These are phyloP conservation scores for Ectemnius cavifrons DNA, from an alignment of 2,888 invertebrate genomes.

Conservation along the genomic window DNA sequence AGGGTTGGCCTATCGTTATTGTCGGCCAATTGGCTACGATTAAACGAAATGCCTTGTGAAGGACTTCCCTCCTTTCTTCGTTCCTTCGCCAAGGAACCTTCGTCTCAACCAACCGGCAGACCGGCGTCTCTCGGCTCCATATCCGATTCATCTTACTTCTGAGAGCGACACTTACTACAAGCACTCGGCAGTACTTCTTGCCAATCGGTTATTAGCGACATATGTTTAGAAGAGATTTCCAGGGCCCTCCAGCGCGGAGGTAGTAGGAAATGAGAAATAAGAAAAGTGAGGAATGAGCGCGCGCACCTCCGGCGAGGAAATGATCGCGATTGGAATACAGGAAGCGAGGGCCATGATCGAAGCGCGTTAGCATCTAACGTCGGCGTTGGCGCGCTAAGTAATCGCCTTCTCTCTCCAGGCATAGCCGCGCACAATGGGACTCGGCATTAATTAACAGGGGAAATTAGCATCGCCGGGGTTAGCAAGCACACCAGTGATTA, in stretches of 20 bases:
- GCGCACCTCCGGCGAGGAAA: constrained; percentile 10
- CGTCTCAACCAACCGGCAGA: background rate
- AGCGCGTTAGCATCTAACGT: constrained; percentile 26
- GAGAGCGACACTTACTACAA: background rate
- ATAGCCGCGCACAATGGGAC: constrained; percentile 70
- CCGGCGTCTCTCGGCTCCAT: background rate
- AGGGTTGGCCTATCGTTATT: constrained; percentile 15
- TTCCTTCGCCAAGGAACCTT: background rate
- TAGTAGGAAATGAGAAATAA: no score
- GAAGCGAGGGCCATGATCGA: constrained; percentile 44
- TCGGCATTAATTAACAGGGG: constrained; percentile 74
- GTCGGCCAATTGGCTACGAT: background rate
- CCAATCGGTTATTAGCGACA: no score
- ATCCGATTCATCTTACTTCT: no score
- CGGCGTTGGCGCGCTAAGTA: constrained; percentile 26
- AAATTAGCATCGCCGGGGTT: constrained; percentile 73
- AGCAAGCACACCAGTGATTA: constrained; percentile 71
- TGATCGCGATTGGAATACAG: constrained; percentile 41
- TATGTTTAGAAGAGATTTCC: no score
- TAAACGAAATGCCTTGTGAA: background rate
- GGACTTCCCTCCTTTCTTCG: background rate
- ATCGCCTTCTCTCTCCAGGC: constrained; percentile 50
- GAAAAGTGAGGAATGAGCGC: no score
- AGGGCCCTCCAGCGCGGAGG: no score
- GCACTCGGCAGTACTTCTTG: background rate